Percentiles rank a stretch among this genome's conserved stretches.
phyloP scores from a whole-genome alignment of 2,888 invertebrate genomes.

The Lypha dubia region DNA sequence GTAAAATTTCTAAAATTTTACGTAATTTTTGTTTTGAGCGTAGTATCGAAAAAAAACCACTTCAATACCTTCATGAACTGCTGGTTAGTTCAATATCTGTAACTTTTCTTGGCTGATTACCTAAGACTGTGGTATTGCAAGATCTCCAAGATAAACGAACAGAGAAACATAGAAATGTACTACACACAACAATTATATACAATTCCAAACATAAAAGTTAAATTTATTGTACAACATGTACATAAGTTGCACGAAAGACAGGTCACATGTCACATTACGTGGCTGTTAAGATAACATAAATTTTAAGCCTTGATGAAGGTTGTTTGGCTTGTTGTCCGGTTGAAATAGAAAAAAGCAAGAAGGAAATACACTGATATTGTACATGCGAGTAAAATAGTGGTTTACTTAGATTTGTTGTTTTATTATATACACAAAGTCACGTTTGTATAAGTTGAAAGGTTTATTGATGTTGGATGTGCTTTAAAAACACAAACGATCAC shows the following conservation, averaged over 20 bases:
- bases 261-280: constrained; percentile 61
- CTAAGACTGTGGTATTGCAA: constrained; percentile 16
- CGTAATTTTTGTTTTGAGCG: too few species aligned
- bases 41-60: too few species aligned
- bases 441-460: constrained; percentile 4
- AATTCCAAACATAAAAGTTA: constrained; percentile 35
- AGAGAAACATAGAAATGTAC: constrained; percentile 23
- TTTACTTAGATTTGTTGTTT: neutral
- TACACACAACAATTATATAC: neutral
- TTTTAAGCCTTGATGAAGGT: constrained; percentile 53
- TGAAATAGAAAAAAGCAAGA: constrained; percentile 13
- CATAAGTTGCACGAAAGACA: constrained; percentile 39
- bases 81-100: neutral
- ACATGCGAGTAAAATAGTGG: too few species aligned
- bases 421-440: neutral
- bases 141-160: constrained; percentile 38
- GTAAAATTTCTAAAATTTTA: too few species aligned
- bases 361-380: too few species aligned
- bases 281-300: constrained; percentile 60
- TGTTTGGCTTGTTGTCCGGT: neutral
- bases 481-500: neutral
- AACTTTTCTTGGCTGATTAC: neutral
- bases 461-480: neutral
- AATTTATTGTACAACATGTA: constrained; percentile 39
- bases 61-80: neutral